Evolutionary conservation across 2,888 invertebrate genomes (phyloP).

Genomic region (Blera fallax): DNA sequence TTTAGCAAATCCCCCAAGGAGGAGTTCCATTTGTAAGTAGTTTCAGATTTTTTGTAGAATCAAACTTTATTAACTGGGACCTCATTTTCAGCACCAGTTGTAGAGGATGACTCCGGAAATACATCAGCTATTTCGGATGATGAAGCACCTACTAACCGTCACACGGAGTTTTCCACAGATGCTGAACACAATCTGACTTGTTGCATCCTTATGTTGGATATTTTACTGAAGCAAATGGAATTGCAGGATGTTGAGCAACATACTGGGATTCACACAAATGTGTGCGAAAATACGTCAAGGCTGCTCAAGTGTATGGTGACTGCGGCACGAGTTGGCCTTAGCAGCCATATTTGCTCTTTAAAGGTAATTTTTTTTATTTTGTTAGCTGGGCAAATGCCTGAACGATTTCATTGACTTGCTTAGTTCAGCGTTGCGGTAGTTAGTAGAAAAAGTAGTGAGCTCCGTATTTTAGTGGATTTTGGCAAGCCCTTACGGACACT

Average conservation of each 20-base stretch:
- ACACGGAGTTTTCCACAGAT: constrained; percentile 87
- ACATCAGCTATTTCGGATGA: constrained; percentile 88
- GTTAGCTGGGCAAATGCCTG: neutral
- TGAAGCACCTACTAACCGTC: constrained; percentile 84
- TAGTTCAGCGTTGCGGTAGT: no score
- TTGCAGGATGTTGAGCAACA: constrained; percentile 92
- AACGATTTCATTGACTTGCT: no score
- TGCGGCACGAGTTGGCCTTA: constrained; percentile 87
- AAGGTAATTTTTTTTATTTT: constrained; percentile 77
- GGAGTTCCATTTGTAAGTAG: constrained; percentile 84
- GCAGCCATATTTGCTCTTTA: constrained; percentile 84
- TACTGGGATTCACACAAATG: constrained; percentile 88
- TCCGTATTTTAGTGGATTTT: no score
- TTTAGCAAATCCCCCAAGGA: constrained; percentile 80
- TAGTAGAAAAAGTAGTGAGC: no score
- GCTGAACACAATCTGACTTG: constrained; percentile 93
- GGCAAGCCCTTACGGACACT: no score
- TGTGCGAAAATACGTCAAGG: constrained; percentile 88
- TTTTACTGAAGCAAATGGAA: constrained; percentile 96
- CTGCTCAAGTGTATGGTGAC: constrained; percentile 89
- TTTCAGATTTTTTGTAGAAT: neutral
- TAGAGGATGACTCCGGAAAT: constrained; percentile 87
- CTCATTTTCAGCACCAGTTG: constrained; percentile 83
- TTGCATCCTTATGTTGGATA: constrained; percentile 97
- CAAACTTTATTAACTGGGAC: neutral